Conservation (phyloP, 2,888 invertebrate species). For the Lasius fuliginosus region DNA sequence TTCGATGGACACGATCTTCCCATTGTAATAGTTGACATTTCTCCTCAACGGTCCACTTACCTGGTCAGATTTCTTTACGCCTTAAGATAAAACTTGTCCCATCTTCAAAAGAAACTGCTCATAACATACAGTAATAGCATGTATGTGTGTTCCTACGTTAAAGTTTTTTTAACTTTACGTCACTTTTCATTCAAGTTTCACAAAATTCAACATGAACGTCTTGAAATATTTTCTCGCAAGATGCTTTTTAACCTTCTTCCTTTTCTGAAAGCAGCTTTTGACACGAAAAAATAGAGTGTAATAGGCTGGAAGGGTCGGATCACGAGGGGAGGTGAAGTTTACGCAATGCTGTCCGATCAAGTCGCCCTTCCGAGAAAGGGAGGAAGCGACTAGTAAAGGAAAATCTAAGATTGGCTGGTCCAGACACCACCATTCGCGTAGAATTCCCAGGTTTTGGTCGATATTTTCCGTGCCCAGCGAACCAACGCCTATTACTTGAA, state of each 20-base stretch:
- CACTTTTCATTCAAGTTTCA: neutral
- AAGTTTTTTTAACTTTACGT: neutral
- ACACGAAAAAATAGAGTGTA: conserved; percentile 39
- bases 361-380: conserved; percentile 59
- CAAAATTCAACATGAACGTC: neutral
- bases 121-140: neutral
- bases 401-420: conserved; percentile 59
- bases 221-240: conserved; percentile 20
- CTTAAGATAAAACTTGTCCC: neutral
- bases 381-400: conserved; percentile 52
- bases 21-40: neutral
- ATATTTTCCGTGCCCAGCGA: conserved; percentile 63
- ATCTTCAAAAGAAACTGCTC: neutral
- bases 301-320: conserved; percentile 37
- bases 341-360: conserved; percentile 61
- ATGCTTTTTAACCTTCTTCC: neutral
- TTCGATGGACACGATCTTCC: conserved; percentile 5
- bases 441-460: conserved; percentile 63
- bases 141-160: neutral
- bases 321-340: conserved; percentile 17
- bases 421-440: conserved; percentile 59
- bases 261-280: neutral
- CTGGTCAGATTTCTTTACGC: neutral
- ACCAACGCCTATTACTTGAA: conserved; percentile 54
- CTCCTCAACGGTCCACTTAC: neutral